Percentiles rank a stretch among this genome's conserved stretches.
phyloP scores from a whole-genome alignment of 2,797 vertebrate species.

The Galagoides demidoff region DNA sequence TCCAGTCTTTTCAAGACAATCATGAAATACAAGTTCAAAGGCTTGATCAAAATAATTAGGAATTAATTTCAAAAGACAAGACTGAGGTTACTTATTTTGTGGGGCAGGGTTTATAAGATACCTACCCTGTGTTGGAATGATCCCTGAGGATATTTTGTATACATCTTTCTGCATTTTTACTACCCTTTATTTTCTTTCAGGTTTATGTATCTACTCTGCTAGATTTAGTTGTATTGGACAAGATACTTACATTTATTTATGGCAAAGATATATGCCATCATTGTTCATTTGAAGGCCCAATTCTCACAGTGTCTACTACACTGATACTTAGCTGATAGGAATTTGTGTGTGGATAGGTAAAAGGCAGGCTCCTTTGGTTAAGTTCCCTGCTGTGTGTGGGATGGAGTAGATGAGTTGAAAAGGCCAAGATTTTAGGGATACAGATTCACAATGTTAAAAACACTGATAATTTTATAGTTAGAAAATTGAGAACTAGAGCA shows the following conservation, averaged over 20 bases:
- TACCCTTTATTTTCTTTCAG: background rate
- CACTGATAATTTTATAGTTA: background rate
- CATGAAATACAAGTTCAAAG: background rate
- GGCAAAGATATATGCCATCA: background rate
- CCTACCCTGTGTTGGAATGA: background rate
- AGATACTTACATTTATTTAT: slow-evolving; percentile 29
- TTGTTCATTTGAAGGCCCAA: background rate
- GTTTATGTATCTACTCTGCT: background rate
- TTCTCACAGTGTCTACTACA: background rate
- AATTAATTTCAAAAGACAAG: background rate
- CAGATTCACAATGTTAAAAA: background rate
- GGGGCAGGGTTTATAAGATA: background rate
- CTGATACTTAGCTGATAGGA: background rate
- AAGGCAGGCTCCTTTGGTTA: background rate
- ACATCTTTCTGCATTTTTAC: background rate
- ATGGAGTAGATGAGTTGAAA: background rate
- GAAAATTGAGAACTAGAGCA: background rate
- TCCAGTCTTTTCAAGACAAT: background rate
- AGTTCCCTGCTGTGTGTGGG: background rate
- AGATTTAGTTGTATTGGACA: background rate
- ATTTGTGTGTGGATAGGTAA: background rate
- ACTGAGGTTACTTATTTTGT: background rate
- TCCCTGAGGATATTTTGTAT: background rate
- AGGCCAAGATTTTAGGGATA: background rate
- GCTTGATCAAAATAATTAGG: background rate